phyloP scores from a whole-genome alignment of 2,888 invertebrate genomes.

The Chymomyza amoena region DNA sequence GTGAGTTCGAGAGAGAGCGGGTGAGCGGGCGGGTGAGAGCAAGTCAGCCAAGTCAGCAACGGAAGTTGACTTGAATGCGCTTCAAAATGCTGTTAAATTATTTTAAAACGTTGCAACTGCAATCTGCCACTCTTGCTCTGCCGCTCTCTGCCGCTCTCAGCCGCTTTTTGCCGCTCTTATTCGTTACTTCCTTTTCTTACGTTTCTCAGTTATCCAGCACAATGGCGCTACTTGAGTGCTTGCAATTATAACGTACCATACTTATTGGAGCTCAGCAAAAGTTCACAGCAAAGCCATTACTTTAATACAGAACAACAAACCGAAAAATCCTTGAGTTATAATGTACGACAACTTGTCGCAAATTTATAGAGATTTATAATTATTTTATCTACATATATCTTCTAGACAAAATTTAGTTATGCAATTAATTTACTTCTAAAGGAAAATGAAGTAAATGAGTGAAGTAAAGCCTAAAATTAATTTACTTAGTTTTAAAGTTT shows the following conservation, averaged over 20 bases:
- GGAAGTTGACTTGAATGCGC: slow-evolving; percentile 71
- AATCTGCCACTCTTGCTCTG: slow-evolving; percentile 6
- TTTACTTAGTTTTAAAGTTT: too few species aligned
- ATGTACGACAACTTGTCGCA: too few species aligned
- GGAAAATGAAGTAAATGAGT: too few species aligned
- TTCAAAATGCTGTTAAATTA: slow-evolving; percentile 74
- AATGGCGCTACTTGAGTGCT: slow-evolving; percentile 69
- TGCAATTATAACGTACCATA: slow-evolving; percentile 48
- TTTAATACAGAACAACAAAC: neutral
- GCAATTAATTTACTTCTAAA: too few species aligned
- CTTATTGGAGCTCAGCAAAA: slow-evolving; percentile 27
- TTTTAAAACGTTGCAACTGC: slow-evolving; percentile 66
- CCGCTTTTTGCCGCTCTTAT: neutral
- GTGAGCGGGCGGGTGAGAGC: neutral
- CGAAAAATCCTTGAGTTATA: neutral
- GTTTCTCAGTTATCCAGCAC: slow-evolving; percentile 31
- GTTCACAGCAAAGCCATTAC: slow-evolving; percentile 20
- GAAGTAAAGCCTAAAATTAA: too few species aligned
- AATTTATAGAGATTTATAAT: too few species aligned
- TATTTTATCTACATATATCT: too few species aligned
- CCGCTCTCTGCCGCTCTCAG: slow-evolving; percentile 2
- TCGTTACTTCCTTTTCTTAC: neutral
- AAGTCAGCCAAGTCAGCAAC: slow-evolving; percentile 46
- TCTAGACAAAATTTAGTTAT: too few species aligned
- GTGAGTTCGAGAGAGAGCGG: neutral